These are phyloP conservation scores for Lycaena phlaeas DNA, from an alignment of 2,888 invertebrate species.

Conservation along the genomic window DNA sequence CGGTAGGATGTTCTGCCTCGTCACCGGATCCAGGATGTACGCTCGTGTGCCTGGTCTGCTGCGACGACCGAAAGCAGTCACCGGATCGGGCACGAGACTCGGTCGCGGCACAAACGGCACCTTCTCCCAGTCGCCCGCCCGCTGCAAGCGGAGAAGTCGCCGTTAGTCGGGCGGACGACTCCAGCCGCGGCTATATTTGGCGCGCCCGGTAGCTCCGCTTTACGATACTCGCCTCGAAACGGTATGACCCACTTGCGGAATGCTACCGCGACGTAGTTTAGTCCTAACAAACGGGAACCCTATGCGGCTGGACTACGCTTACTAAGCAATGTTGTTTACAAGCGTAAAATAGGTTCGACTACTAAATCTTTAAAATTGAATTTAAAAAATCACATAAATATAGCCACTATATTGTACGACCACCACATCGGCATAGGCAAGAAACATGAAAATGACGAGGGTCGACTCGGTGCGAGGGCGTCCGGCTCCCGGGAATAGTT, in stretches of 20 bases:
- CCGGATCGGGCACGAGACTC: slow-evolving; percentile 86
- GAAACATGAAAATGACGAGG: slow-evolving; percentile 34
- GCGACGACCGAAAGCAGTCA: slow-evolving; percentile 86
- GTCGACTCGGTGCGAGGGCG: slow-evolving; percentile 63
- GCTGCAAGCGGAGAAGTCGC: slow-evolving; percentile 78
- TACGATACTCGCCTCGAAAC: slow-evolving; percentile 48
- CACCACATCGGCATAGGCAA: slow-evolving; percentile 24
- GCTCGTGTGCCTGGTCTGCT: slow-evolving; percentile 58
- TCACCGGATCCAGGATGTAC: slow-evolving; percentile 68
- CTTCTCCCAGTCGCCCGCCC: slow-evolving; percentile 90
- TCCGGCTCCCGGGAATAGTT: slow-evolving; percentile 61
- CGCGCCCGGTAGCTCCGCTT: slow-evolving; percentile 64
- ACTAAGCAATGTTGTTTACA: slow-evolving; percentile 57
- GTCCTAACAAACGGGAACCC: slow-evolving; percentile 18
- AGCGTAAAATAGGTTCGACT: slow-evolving; percentile 28
- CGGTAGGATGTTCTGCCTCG: slow-evolving; percentile 76
- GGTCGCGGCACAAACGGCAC: slow-evolving; percentile 90
- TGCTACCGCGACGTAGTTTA: slow-evolving; percentile 30
- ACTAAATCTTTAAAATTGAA: neutral
- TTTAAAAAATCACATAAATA: neutral
- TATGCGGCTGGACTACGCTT: slow-evolving; percentile 25
- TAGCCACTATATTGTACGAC: slow-evolving; percentile 11
- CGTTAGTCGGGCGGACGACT: slow-evolving; percentile 63
- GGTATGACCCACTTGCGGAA: slow-evolving; percentile 59
- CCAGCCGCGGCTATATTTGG: slow-evolving; percentile 75